A percentile compares a stretch with the other conserved stretches of the same genome.
Evolutionary conservation across 2,888 invertebrate genomes (phyloP).

Genomic region (Sarcophaga variegata): DNA sequence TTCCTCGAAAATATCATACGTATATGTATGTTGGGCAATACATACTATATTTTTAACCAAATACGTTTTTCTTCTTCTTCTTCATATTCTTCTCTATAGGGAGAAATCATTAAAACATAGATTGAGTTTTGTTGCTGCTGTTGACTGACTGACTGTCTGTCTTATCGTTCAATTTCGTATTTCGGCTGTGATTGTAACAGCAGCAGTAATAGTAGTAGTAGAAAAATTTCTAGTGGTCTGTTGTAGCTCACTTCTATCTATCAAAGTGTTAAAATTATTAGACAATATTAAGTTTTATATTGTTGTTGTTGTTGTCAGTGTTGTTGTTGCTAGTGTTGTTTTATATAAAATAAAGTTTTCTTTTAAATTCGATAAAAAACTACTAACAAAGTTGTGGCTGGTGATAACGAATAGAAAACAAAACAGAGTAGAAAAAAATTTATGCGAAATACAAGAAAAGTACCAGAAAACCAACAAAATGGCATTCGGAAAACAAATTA

Average conservation of each 20-base stretch:
- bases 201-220: conserved; percentile 1
- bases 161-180: neutral
- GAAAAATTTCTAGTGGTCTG: conserved; percentile 24
- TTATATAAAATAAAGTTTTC: conserved; percentile 41
- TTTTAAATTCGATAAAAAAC: conserved; percentile 57
- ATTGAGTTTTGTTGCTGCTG: neutral
- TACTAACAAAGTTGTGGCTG: conserved; percentile 44
- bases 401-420: neutral
- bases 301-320: neutral
- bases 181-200: conserved; percentile 30
- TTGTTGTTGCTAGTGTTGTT: conserved; percentile 9
- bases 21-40: neutral
- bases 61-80: conserved; percentile 11
- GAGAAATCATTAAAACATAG: conserved; percentile 52
- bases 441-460: neutral
- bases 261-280: conserved; percentile 66
- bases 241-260: conserved; percentile 26
- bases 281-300: conserved; percentile 57
- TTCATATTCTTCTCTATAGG: conserved; percentile 25
- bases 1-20: conserved; percentile 25
- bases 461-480: conserved; percentile 8
- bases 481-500: conserved; percentile 46
- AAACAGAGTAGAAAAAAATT: neutral
- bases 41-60: conserved; percentile 39
- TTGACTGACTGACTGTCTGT: neutral